Percentiles rank a stretch among this genome's conserved stretches.
These are phyloP conservation scores for Sebastes schlegelii DNA, from an alignment of 2,113 vertebrate genomes.

Conservation along the genomic window DNA sequence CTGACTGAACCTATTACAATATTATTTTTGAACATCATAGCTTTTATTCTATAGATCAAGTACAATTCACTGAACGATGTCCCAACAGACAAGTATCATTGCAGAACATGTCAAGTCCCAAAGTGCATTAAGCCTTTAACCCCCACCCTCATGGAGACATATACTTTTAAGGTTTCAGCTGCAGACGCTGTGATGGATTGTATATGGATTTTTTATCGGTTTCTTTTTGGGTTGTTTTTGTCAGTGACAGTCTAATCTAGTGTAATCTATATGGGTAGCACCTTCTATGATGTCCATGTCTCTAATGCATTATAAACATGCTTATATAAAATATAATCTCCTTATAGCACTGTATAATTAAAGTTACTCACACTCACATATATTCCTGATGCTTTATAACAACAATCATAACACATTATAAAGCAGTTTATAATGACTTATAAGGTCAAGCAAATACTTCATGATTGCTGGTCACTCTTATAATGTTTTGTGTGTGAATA, in stretches of 20 bases:
- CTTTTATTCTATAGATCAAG: slow-evolving; percentile 27
- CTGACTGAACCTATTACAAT: slow-evolving; percentile 21
- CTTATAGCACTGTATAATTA: not conserved
- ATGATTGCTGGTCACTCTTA: too few species aligned
- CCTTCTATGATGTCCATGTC: not conserved
- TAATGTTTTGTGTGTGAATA: too few species aligned
- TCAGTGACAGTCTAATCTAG: too few species aligned
- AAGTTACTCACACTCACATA: not conserved
- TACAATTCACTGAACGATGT: not conserved
- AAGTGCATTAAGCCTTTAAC: not conserved
- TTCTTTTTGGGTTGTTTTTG: not conserved
- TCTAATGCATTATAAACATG: not conserved
- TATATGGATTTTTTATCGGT: not conserved
- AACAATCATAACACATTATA: not conserved
- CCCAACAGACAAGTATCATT: not conserved
- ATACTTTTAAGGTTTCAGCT: not conserved
- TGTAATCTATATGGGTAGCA: not conserved
- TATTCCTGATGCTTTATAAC: not conserved
- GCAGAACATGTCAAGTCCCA: not conserved
- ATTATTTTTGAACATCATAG: slow-evolving; percentile 20
- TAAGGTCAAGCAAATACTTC: not conserved
- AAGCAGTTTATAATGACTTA: not conserved
- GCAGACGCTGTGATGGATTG: not conserved
- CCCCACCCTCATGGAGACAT: not conserved
- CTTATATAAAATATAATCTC: not conserved